phyloP scores from a whole-genome alignment of 1,140 invertebrate species.

The Drosophila rufa region DNA sequence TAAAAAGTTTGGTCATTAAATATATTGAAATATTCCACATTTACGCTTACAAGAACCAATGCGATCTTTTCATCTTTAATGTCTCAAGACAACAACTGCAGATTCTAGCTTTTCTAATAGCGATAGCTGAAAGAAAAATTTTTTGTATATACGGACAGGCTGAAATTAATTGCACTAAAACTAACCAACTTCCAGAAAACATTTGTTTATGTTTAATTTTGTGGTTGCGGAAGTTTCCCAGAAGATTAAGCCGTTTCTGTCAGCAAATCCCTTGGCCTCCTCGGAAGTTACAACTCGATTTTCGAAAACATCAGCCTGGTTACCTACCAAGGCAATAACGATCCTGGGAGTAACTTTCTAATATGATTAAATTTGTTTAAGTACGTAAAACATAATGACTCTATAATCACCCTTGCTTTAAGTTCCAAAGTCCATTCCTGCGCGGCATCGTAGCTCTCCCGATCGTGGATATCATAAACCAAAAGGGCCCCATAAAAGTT shows the following conservation, averaged over 20 bases:
- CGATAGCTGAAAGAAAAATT: constrained; percentile 8
- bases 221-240: constrained; percentile 34
- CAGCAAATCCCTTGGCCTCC: constrained; percentile 32
- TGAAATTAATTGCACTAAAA: background rate
- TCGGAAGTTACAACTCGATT: constrained; percentile 4
- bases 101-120: background rate
- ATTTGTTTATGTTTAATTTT: constrained; percentile 12
- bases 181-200: constrained; percentile 39
- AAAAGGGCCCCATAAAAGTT: constrained; percentile 26
- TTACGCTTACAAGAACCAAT: constrained; percentile 4
- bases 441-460: constrained; percentile 17
- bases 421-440: constrained; percentile 25
- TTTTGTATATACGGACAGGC: background rate
- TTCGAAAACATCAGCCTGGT: constrained; percentile 25
- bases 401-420: background rate
- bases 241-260: constrained; percentile 19
- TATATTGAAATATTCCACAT: no score
- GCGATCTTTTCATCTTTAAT: background rate
- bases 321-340: constrained; percentile 35
- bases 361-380: background rate
- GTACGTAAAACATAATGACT: no score
- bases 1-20: no score
- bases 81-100: background rate
- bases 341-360: background rate
- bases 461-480: constrained; percentile 46